Conservation (phyloP, 2,797 vertebrate species). For the Neopelma chrysocephalum region DNA sequence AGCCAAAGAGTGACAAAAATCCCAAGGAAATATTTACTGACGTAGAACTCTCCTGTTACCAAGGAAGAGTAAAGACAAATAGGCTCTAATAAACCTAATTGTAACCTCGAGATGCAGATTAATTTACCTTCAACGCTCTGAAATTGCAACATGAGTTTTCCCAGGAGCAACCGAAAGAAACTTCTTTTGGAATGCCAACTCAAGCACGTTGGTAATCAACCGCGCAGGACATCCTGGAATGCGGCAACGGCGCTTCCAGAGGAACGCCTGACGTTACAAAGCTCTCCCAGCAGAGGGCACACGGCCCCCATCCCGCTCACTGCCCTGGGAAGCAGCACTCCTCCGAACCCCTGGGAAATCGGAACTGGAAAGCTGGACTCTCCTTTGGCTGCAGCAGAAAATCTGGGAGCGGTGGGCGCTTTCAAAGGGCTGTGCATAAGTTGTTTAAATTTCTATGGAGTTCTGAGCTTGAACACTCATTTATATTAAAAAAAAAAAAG, state of each 20-base stretch:
- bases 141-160: not conserved
- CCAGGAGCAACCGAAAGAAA: not conserved
- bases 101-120: not conserved
- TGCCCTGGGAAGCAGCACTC: not conserved
- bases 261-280: rapidly evolving
- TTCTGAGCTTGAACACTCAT: not conserved
- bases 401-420: rapidly evolving
- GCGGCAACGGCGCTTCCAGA: not conserved
- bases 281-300: not conserved
- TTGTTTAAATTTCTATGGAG: not conserved
- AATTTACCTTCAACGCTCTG: not conserved
- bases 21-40: not conserved
- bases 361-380: rapidly evolving
- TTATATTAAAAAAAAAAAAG: not conserved
- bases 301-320: not conserved
- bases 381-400: not conserved
- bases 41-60: not conserved
- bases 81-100: not conserved
- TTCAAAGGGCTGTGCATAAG: not conserved
- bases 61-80: not conserved
- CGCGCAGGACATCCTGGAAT: not conserved
- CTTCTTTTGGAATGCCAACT: not conserved
- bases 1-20: not conserved
- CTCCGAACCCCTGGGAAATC: rapidly evolving
- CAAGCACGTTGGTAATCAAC: not conserved